A percentile compares a stretch with the other conserved stretches of the same genome.
These are phyloP conservation scores for Dinothrombium tinctorium DNA, from an alignment of 1,140 invertebrate species.

Conservation along the genomic window DNA sequence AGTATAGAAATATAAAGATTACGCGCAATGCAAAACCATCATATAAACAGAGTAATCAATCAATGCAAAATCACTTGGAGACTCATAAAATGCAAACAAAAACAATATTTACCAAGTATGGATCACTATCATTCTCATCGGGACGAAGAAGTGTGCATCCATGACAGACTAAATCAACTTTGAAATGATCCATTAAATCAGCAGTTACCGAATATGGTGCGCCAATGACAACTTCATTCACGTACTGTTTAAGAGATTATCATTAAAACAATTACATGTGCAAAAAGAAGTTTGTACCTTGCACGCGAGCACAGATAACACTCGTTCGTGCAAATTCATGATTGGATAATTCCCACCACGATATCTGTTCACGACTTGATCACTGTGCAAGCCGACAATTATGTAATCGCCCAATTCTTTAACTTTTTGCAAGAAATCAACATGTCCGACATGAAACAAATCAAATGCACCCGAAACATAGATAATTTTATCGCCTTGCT, in stretches of 20 bases:
- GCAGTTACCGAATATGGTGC: slow-evolving; percentile 80
- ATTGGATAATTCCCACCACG: slow-evolving; percentile 95
- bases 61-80: no score
- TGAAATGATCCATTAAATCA: slow-evolving; percentile 86
- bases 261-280: slow-evolving; percentile 7
- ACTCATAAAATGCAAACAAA: no score
- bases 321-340: slow-evolving; percentile 96
- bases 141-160: slow-evolving; percentile 51
- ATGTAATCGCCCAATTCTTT: slow-evolving; percentile 69
- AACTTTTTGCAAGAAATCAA: slow-evolving; percentile 83
- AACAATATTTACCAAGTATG: slow-evolving; percentile 43
- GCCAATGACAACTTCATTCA: slow-evolving; percentile 96
- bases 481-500: slow-evolving; percentile 64
- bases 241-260: slow-evolving; percentile 40
- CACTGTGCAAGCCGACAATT: slow-evolving; percentile 91
- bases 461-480: slow-evolving; percentile 98
- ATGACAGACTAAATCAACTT: slow-evolving; percentile 76
- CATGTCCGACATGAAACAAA: slow-evolving; percentile 90
- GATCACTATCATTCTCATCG: slow-evolving; percentile 56
- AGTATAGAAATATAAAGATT: no score
- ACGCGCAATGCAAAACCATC: no score
- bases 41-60: no score
- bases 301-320: slow-evolving; percentile 84
- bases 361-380: slow-evolving; percentile 46
- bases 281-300: slow-evolving; percentile 35